Evolutionary conservation across 2,797 vertebrate species (phyloP).

Genomic region (Dryobates pubescens): DNA sequence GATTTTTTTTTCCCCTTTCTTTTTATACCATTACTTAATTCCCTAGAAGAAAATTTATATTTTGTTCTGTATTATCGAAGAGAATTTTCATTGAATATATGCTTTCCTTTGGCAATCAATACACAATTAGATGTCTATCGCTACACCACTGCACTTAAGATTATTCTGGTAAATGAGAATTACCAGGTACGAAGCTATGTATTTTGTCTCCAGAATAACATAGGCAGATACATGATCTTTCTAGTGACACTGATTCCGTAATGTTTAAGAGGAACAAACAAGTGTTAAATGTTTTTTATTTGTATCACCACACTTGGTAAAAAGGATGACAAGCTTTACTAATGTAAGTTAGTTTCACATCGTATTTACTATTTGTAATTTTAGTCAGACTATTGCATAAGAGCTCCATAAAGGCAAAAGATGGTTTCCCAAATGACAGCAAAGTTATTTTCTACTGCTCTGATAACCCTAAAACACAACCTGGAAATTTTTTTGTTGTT

Average conservation of each 20-base stretch:
- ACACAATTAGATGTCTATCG: background rate
- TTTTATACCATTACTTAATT: constrained; percentile 88
- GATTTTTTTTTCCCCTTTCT: constrained; percentile 93
- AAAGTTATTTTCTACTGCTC: background rate
- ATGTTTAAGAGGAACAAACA: background rate
- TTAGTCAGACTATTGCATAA: background rate
- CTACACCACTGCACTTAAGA: background rate
- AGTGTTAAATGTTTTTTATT: background rate
- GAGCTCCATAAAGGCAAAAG: background rate
- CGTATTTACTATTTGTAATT: background rate
- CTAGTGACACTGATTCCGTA: background rate
- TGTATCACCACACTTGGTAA: background rate
- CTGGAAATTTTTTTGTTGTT: background rate
- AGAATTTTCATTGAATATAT: background rate
- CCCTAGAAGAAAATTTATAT: constrained; percentile 75
- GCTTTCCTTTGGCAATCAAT: background rate
- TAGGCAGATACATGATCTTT: background rate
- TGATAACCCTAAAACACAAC: background rate
- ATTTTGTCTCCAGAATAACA: background rate
- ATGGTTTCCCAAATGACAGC: background rate
- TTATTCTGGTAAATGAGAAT: background rate
- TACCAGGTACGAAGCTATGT: background rate
- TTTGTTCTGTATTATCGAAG: constrained; percentile 10
- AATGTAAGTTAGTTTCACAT: background rate
- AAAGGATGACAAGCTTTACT: background rate